Evolutionary conservation across 2,797 vertebrate genomes (phyloP).

Genomic region (Notolepis coatsorum): DNA sequence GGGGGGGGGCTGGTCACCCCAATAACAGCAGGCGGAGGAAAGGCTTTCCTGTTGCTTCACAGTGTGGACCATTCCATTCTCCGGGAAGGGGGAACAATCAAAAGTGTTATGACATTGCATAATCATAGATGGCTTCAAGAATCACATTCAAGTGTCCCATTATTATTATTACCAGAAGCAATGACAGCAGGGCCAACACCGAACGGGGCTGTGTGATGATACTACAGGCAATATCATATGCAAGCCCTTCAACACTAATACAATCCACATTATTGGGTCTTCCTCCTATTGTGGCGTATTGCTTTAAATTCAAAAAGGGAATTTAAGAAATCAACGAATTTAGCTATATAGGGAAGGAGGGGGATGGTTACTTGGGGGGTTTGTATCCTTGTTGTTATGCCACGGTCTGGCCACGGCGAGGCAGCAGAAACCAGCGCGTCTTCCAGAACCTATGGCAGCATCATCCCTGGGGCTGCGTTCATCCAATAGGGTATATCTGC

Average conservation of each 20-base stretch:
- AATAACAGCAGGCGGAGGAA: conserved; percentile 2
- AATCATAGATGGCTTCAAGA: not conserved
- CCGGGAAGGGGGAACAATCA: not conserved
- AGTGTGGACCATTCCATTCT: not conserved
- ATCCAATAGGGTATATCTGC: not conserved
- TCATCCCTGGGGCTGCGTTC: too few relatives aligned
- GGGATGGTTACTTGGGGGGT: not conserved
- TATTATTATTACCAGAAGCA: too few relatives aligned
- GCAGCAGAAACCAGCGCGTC: conserved; percentile 2
- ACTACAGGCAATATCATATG: too few relatives aligned
- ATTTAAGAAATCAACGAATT: not conserved
- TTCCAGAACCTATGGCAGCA: too few relatives aligned
- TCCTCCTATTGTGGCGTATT: not conserved
- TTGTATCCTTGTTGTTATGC: not conserved
- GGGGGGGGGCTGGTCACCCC: not conserved
- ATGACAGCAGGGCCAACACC: too few relatives aligned
- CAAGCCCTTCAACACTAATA: too few relatives aligned
- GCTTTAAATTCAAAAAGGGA: not conserved
- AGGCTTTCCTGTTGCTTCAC: conserved; percentile 12
- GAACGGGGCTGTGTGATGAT: too few relatives aligned
- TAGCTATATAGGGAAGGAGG: not conserved
- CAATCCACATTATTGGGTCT: too few relatives aligned
- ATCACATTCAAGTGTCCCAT: too few relatives aligned
- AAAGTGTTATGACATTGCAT: conserved; percentile 6
- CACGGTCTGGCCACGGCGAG: not conserved